These are phyloP conservation scores for Drosophila bipectinata DNA, from an alignment of 1,140 invertebrate genomes.

Conservation along the genomic window DNA sequence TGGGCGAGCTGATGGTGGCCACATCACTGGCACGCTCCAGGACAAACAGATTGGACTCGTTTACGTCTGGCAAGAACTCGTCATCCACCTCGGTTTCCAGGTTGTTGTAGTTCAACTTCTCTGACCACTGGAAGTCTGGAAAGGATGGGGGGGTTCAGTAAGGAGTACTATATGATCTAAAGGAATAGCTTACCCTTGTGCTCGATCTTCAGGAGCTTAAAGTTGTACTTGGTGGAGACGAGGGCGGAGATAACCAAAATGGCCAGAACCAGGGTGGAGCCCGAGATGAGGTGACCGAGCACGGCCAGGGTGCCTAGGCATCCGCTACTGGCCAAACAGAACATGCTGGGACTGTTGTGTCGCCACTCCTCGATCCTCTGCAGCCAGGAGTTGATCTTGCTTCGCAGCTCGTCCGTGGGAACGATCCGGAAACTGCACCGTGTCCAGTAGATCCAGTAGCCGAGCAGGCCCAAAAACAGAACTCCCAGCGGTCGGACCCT, in stretches of 20 bases:
- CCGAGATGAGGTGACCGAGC: constrained; percentile 74
- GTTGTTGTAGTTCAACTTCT: constrained; percentile 63
- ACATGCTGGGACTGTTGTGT: constrained; percentile 63
- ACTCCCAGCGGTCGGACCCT: constrained; percentile 73
- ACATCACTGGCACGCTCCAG: constrained; percentile 76
- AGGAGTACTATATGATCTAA: too few relatives aligned
- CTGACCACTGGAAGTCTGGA: constrained; percentile 69
- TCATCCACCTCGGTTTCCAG: constrained; percentile 70
- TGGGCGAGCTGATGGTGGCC: constrained; percentile 71
- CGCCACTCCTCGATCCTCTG: constrained; percentile 52
- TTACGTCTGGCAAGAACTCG: constrained; percentile 80
- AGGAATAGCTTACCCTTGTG: constrained; percentile 51
- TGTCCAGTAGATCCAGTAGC: constrained; percentile 77
- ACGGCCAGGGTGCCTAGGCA: constrained; percentile 64
- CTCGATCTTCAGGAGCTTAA: constrained; percentile 71
- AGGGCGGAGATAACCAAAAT: constrained; percentile 66
- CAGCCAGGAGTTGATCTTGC: constrained; percentile 45
- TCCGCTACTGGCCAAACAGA: constrained; percentile 60
- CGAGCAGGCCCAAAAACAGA: constrained; percentile 66
- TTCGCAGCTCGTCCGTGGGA: constrained; percentile 63
- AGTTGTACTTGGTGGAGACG: constrained; percentile 73
- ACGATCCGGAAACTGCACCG: constrained; percentile 72
- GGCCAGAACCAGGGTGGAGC: constrained; percentile 64
- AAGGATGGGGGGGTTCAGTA: neutral
- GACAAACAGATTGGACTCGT: constrained; percentile 78